Evolutionary conservation across 2,888 invertebrate species (phyloP).

Genomic region (Bombyx huttoni): DNA sequence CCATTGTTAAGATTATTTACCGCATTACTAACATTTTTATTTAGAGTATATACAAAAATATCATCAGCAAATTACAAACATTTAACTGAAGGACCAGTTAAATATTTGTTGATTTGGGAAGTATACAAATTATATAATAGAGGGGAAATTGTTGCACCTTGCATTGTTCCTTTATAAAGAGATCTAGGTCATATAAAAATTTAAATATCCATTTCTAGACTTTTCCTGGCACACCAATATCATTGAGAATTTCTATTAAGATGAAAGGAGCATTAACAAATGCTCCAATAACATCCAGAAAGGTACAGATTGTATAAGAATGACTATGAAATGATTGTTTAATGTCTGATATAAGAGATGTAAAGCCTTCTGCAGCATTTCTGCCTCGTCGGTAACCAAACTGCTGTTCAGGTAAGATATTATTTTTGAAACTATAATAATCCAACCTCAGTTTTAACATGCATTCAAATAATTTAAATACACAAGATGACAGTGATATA

Average conservation of each 20-base stretch:
- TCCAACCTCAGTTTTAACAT: constrained; percentile 4
- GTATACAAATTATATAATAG: constrained; percentile 1
- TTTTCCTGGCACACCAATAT: background rate
- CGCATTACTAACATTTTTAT: no score
- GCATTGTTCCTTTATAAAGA: constrained; percentile 1
- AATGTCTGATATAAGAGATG: constrained; percentile 2
- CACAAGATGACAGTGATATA: constrained; percentile 4
- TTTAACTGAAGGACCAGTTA: no score
- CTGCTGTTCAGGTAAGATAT: background rate
- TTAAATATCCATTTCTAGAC: background rate
- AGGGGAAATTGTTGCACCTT: constrained; percentile 1
- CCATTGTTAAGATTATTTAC: background rate
- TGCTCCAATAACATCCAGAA: no score
- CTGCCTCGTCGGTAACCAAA: constrained; percentile 5
- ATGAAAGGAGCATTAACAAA: background rate
- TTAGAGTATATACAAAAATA: no score
- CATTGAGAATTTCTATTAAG: background rate
- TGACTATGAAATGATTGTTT: constrained; percentile 1
- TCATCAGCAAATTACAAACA: no score
- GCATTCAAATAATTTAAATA: constrained; percentile 7
- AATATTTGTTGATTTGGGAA: background rate
- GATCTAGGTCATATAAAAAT: background rate
- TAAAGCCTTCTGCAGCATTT: constrained; percentile 6
- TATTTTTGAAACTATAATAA: background rate
- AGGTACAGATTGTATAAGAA: constrained; percentile 1